Percentiles rank a stretch among this genome's conserved stretches.
Conservation (phyloP, 1,140 invertebrate genomes). For the Coenobita brevimanus region DNA sequence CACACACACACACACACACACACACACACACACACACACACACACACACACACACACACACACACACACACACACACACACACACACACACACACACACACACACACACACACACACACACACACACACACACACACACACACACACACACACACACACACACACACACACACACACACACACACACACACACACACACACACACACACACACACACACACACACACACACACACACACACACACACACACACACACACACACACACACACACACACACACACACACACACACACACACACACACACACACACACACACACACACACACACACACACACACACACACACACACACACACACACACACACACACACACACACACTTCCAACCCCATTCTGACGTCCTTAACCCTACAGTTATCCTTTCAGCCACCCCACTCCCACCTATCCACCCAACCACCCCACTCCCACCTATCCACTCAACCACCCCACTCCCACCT, state of each 20-base stretch:
- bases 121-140: too few relatives aligned
- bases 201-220: not conserved
- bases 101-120: slow-evolving; percentile 13
- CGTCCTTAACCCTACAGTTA: too few relatives aligned
- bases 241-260: slow-evolving; percentile 12
- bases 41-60: slow-evolving; percentile 16
- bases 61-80: slow-evolving; percentile 13
- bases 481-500: too few relatives aligned
- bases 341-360: not conserved
- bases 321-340: slow-evolving; percentile 12
- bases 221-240: slow-evolving; percentile 3
- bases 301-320: not conserved
- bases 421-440: too few relatives aligned
- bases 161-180: too few relatives aligned
- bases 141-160: too few relatives aligned
- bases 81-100: slow-evolving; percentile 17
- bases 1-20: slow-evolving; percentile 16
- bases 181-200: not conserved
- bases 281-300: not conserved
- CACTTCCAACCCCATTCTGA: too few relatives aligned
- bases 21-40: slow-evolving; percentile 8
- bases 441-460: too few relatives aligned
- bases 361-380: not conserved
- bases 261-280: not conserved
- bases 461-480: too few relatives aligned